Evolutionary conservation across 2,797 vertebrate genomes (phyloP).

Genomic region (Haliaeetus vocifer): DNA sequence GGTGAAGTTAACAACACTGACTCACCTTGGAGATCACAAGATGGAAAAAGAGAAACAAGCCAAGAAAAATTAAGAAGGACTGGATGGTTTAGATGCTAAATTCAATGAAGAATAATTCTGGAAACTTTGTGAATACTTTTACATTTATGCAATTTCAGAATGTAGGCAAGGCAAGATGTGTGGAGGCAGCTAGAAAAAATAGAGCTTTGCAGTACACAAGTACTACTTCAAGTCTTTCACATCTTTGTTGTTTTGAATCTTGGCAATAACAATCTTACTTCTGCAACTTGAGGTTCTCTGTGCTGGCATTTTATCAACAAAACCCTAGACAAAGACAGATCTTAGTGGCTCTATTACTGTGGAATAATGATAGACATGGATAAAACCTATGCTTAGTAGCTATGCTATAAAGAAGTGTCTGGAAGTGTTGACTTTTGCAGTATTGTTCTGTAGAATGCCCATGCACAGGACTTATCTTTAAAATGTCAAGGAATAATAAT

Average conservation of each 20-base stretch:
- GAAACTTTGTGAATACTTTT: not conserved
- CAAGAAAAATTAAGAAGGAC: not conserved
- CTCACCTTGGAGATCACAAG: not conserved
- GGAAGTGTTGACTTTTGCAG: not conserved
- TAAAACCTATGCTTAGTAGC: not conserved
- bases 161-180: not conserved
- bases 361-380: not conserved
- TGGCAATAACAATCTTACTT: not conserved
- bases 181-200: not conserved
- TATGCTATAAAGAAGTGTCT: not conserved
- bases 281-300: not conserved
- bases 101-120: not conserved
- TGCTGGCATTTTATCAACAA: not conserved
- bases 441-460: not conserved
- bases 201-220: not conserved
- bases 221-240: not conserved
- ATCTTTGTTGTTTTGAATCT: not conserved
- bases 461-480: not conserved
- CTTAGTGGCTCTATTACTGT: not conserved
- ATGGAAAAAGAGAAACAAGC: constrained; percentile 8
- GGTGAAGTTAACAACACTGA: not conserved
- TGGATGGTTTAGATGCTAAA: not conserved
- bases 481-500: constrained; percentile 41
- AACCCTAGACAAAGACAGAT: not conserved
- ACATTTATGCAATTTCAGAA: not conserved